A percentile compares a stretch with the other conserved stretches of the same genome.
Conservation (phyloP, 2,113 vertebrate genomes). For the Carlito syrichta region DNA sequence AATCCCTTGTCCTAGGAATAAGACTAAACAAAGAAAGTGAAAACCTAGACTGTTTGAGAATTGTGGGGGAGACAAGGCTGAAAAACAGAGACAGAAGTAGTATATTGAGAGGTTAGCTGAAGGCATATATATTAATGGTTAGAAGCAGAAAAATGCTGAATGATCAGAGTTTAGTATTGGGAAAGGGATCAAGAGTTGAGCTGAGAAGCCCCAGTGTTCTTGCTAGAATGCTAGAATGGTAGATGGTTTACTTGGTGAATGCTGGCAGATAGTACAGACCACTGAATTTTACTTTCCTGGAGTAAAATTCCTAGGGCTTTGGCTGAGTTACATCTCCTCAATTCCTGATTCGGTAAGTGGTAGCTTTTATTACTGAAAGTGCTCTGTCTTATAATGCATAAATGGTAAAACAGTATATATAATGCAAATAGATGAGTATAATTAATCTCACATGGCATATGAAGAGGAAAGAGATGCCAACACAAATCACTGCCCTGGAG, state of each 20-base stretch:
- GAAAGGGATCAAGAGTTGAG: background rate
- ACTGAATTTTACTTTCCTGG: constrained; percentile 45
- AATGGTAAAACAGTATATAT: constrained; percentile 8
- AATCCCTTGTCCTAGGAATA: background rate
- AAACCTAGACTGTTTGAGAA: background rate
- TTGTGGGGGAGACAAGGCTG: background rate
- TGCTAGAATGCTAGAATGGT: background rate
- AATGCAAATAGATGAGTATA: constrained; percentile 41
- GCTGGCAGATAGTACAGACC: background rate
- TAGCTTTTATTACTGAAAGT: constrained; percentile 61
- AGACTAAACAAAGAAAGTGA: background rate
- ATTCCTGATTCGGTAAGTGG: background rate
- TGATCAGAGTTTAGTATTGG: background rate
- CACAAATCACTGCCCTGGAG: background rate
- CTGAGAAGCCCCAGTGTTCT: background rate
- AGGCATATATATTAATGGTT: background rate
- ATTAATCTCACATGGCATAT: constrained; percentile 49
- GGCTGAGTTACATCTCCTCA: background rate
- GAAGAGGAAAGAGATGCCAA: constrained; percentile 40
- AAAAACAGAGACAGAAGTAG: background rate
- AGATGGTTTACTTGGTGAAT: background rate
- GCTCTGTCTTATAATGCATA: constrained; percentile 18
- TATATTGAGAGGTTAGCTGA: background rate
- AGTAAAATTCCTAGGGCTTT: constrained; percentile 19
- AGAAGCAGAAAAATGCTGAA: background rate